Evolutionary conservation across 2,888 invertebrate species (phyloP), one percentile per base, ranked within the genome.

Genomic region (Microdon myrmicae): DNA sequence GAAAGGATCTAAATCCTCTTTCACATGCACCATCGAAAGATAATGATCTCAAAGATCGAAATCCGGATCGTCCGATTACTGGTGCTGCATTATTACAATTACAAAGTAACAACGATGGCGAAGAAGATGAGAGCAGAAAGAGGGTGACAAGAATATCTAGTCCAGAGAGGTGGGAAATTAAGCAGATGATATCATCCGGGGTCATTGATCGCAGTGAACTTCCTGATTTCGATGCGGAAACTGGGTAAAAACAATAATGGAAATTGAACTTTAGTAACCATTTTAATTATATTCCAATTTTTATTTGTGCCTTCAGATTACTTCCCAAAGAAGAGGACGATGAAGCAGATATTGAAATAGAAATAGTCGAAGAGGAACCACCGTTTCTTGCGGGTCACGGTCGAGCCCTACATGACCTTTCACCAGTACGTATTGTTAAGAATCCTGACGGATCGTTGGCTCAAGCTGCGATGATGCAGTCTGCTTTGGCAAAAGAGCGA

Each of bases 381-480:
- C 94, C 98, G 0, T 99, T 99, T 81, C 82, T 99, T 1, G 88
- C 91, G 55, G 93, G 95, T n/a, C 90, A 96, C 76, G 96, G 96
- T 0, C 83, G 96, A 67, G 92, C 94, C 0, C 79, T 94, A 0
- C 92, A 95, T 68, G 96, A 97, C 76, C 83, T 97, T 2, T 95
- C 94, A 51, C 97, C 97, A 0, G 96, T 96, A 2, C 82, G 90
- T 68, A 97, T 98, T 68, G 95, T 98, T 0, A 97, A 97, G 82
- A 99, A 99, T 83, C 99, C 99, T 0, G 99, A 99, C 78, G 99
- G 99, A 0, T 97, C 97, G 0, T 81, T 99, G 13, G 98, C 98
- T 0, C 99, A 99, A 79, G 96, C 99, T 0, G 99, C 99, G 0
- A 96, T 99, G 94, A 99, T 96, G 96, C 99, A 99, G 79, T 94